phyloP scores from a whole-genome alignment of 2,888 invertebrate species.

The Sphecodes monilicornis region DNA sequence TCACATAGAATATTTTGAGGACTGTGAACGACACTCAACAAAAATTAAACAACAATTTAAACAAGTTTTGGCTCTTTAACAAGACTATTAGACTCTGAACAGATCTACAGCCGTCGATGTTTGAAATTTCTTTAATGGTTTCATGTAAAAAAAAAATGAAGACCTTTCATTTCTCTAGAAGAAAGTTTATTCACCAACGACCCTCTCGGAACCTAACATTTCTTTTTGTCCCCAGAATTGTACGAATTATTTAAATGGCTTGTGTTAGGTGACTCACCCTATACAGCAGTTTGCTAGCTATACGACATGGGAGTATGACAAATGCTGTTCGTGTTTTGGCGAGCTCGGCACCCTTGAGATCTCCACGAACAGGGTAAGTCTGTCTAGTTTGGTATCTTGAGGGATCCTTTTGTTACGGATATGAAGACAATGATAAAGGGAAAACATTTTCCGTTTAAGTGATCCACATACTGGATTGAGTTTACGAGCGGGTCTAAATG shows the following conservation, averaged over 20 bases:
- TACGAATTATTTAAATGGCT: conserved; percentile 1
- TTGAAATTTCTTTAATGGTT: too few relatives aligned
- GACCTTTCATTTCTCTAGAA: too few relatives aligned
- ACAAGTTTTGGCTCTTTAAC: too few relatives aligned
- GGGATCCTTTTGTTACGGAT: not conserved
- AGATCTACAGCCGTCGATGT: too few relatives aligned
- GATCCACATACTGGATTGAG: not conserved
- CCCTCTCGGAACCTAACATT: not conserved
- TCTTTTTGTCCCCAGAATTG: not conserved
- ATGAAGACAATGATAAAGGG: not conserved
- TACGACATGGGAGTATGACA: not conserved
- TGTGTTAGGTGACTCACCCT: not conserved
- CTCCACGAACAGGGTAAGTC: not conserved
- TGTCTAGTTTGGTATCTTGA: not conserved
- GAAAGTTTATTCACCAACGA: not conserved
- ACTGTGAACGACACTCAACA: not conserved
- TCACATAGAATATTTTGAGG: not conserved
- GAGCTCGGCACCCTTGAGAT: not conserved
- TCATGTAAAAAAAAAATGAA: too few relatives aligned
- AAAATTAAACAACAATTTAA: too few relatives aligned
- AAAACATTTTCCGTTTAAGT: not conserved
- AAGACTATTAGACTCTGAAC: too few relatives aligned
- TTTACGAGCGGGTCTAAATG: too few relatives aligned
- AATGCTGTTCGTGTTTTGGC: not conserved
- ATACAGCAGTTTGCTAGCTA: not conserved